Base-by-base conservation (phyloP, 2,797 vertebrate genomes). In the Aulostomus chinensis region DNA sequence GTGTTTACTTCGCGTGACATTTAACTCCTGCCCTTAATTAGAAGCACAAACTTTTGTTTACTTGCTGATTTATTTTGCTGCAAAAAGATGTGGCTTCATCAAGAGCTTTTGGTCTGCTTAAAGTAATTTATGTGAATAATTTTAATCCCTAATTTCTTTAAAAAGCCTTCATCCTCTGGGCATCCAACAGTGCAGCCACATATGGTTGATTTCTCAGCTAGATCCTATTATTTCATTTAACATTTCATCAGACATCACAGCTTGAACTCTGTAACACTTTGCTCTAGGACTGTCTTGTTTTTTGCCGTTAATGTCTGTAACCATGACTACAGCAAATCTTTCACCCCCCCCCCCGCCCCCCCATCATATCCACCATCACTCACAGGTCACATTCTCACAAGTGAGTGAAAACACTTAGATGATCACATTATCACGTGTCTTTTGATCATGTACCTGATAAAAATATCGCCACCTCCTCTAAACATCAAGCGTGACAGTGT, bases 241-340 rank as follows among this genome's bases (percentile, higher is more conserved):
- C 76, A 86, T 86, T 85, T 88, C 77, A 87, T 88, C 86, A 88
- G 79, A 69, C 63, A 61, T 73, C 80, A 68, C 86, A 87, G 85
- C 83, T 74, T 79, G 86, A 85, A 60, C 56, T 58, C 58, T 4
- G 38, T 42, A 57, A 67, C 60, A 76, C 54, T 74, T 76, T 67
- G 50, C 64, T 80, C 66, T 53, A 58, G 75, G 68, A 75, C 71
- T 56, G 47, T 73, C 55, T 53, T 34, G 46, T 72, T 73, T 63
- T 57, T 56, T 40, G 1, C 35, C 29, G 38, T 51, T 45, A 45
- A 25, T 33, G 11, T 40, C 57, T 30, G 82, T 83, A 80, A 71
- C 82, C 80, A 81, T 81, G 78, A 71, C 81, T 37, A 82, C 81
- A 43, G 50, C 47, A 58, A 73, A 62, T 69, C 56, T 76, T 75